These are phyloP conservation scores for Nibea coibor DNA, from an alignment of 2,113 vertebrate species.

Conservation along the genomic window DNA sequence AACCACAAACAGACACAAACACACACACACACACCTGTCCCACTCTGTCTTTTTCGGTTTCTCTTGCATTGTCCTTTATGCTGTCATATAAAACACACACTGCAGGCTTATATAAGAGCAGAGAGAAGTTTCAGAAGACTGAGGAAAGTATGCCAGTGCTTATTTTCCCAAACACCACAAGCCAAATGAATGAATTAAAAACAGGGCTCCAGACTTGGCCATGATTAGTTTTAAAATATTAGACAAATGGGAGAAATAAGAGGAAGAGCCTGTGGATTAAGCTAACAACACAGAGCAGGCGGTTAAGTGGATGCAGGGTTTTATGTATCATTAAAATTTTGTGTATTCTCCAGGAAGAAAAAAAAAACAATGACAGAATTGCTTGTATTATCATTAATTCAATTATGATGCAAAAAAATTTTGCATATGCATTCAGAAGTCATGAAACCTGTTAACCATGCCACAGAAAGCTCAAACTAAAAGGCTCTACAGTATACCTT, in stretches of 20 bases:
- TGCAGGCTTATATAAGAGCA: slow-evolving; percentile 13
- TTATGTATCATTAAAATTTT: slow-evolving; percentile 21
- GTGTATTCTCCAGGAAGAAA: background rate
- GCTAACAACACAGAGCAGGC: slow-evolving; percentile 37
- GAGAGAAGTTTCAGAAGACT: slow-evolving; percentile 24
- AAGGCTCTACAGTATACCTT: background rate
- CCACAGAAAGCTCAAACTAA: background rate
- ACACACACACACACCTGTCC: slow-evolving; percentile 10
- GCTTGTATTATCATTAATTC: background rate
- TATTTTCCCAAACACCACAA: slow-evolving; percentile 32
- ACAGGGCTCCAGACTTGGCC: slow-evolving; percentile 13
- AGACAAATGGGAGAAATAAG: slow-evolving; percentile 29
- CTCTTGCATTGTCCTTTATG: slow-evolving; percentile 26
- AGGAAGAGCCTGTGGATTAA: slow-evolving; percentile 14
- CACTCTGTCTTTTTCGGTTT: slow-evolving; percentile 19
- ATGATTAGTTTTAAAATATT: slow-evolving; percentile 46
- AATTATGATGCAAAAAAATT: too few species aligned
- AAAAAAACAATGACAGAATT: background rate
- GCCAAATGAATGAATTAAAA: slow-evolving; percentile 42
- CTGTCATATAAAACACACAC: slow-evolving; percentile 25
- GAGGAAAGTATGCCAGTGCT: slow-evolving; percentile 1
- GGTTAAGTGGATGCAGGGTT: slow-evolving; percentile 19
- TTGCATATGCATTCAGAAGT: background rate
- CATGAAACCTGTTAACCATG: background rate
- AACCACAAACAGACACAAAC: too few species aligned